Evolutionary conservation across 2,888 invertebrate genomes (phyloP).

Genomic region (Volucella zonaria): DNA sequence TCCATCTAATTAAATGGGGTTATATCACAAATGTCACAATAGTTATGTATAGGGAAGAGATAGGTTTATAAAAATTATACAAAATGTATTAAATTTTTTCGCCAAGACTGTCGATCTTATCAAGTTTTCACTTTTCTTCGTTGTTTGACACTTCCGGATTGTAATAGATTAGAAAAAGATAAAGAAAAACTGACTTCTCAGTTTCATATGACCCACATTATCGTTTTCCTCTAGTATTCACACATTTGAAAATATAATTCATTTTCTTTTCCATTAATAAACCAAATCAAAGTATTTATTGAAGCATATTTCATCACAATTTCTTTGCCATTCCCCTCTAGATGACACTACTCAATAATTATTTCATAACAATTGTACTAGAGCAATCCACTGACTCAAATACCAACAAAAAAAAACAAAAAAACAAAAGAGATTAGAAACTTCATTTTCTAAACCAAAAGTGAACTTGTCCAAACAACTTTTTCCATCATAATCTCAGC

Average conservation of each 20-base stretch:
- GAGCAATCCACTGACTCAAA: background rate
- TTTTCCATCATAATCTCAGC: constrained; percentile 12
- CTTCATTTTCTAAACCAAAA: constrained; percentile 57
- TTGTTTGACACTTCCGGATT: too few species aligned
- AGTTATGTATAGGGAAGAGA: too few species aligned
- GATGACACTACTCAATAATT: background rate
- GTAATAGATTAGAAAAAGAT: background rate
- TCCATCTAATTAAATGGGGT: too few species aligned
- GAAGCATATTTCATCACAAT: background rate
- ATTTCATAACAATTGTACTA: constrained; percentile 49
- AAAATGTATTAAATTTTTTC: too few species aligned
- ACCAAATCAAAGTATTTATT: background rate
- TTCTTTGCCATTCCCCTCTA: background rate
- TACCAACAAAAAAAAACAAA: constrained; percentile 37
- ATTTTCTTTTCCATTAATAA: too few species aligned
- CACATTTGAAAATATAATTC: too few species aligned
- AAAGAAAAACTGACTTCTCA: background rate
- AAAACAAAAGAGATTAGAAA: constrained; percentile 59
- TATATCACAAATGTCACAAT: too few species aligned
- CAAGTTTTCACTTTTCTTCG: too few species aligned
- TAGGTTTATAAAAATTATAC: too few species aligned
- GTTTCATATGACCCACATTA: too few species aligned
- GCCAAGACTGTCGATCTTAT: too few species aligned
- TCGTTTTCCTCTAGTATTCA: too few species aligned
- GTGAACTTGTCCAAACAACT: constrained; percentile 61